Conservation (phyloP, 1,140 invertebrate species). For the Anagrus nilaparvatae region DNA sequence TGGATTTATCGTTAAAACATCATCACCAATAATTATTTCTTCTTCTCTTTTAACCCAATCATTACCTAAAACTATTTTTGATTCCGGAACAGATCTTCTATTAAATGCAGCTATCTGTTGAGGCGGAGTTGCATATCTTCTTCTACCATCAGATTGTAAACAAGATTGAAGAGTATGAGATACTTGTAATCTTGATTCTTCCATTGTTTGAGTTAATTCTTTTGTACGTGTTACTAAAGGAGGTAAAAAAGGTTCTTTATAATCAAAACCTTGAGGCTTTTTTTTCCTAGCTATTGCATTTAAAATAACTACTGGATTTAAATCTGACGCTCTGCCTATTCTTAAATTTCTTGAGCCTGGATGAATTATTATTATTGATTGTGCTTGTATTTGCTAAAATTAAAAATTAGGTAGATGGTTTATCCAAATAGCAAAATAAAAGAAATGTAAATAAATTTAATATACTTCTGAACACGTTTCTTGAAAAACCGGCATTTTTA, state of each 20-base stretch:
- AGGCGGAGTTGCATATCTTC: conserved; percentile 73
- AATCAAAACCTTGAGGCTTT: conserved; percentile 43
- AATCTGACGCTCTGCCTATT: conserved; percentile 81
- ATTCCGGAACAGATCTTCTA: conserved; percentile 60
- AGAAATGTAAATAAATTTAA: neutral
- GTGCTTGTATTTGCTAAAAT: conserved; percentile 56
- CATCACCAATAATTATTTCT: conserved; percentile 56
- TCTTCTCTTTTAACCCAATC: conserved; percentile 53
- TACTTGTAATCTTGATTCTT: conserved; percentile 71
- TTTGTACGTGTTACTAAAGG: conserved; percentile 49
- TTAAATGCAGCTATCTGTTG: conserved; percentile 82
- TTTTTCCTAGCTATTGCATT: conserved; percentile 76
- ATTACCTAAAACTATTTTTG: conserved; percentile 41
- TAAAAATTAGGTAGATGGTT: conserved; percentile 11
- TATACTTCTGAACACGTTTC: conserved; percentile 35
- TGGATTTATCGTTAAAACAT: conserved; percentile 64
- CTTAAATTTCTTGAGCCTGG: conserved; percentile 83
- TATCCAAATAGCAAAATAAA: conserved; percentile 4
- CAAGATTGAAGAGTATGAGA: conserved; percentile 77
- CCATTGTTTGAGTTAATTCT: conserved; percentile 62
- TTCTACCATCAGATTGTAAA: conserved; percentile 67
- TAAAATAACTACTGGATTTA: conserved; percentile 72
- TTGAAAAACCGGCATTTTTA: conserved; percentile 36
- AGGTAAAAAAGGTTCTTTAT: conserved; percentile 58
- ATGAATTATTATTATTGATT: conserved; percentile 86